phyloP scores from a whole-genome alignment of 2,113 vertebrate genomes.

The Tetrao urogallus region DNA sequence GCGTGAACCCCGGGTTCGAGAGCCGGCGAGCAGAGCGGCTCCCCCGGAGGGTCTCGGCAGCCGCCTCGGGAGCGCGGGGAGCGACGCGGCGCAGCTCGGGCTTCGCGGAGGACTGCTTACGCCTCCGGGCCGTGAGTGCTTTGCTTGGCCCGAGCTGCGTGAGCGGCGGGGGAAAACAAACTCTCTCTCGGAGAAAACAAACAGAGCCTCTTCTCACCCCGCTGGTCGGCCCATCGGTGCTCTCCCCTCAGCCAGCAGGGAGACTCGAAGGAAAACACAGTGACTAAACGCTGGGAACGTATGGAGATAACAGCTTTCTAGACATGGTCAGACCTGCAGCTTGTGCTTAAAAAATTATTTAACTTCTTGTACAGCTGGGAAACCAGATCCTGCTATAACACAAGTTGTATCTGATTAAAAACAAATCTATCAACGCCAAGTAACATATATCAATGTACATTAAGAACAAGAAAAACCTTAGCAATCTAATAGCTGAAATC shows the following conservation, averaged over 20 bases:
- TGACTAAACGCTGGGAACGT: not conserved
- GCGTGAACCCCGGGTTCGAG: not conserved
- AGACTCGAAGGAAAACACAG: not conserved
- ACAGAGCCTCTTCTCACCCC: not conserved
- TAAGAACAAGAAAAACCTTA: not conserved
- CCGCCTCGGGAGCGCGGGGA: not conserved
- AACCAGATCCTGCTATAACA: not conserved
- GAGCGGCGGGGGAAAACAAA: not conserved
- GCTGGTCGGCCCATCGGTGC: not conserved
- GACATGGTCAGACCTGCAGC: not conserved
- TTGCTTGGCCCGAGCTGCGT: not conserved
- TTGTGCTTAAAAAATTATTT: not conserved
- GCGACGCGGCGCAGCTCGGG: not conserved
- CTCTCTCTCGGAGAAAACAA: not conserved
- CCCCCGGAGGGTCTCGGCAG: too few species aligned
- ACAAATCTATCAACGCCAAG: not conserved
- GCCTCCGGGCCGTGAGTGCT: not conserved
- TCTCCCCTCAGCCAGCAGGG: not conserved
- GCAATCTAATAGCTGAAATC: not conserved
- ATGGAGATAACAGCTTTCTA: not conserved
- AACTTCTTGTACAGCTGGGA: not conserved
- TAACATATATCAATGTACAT: rapidly evolving
- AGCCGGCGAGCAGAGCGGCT: too few species aligned
- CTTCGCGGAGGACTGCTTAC: slow-evolving; percentile 17
- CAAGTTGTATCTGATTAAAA: not conserved